Percentiles rank a stretch among this genome's conserved stretches.
These are phyloP conservation scores for Halesus radiatus DNA, from an alignment of 1,140 invertebrate genomes.

Conservation along the genomic window DNA sequence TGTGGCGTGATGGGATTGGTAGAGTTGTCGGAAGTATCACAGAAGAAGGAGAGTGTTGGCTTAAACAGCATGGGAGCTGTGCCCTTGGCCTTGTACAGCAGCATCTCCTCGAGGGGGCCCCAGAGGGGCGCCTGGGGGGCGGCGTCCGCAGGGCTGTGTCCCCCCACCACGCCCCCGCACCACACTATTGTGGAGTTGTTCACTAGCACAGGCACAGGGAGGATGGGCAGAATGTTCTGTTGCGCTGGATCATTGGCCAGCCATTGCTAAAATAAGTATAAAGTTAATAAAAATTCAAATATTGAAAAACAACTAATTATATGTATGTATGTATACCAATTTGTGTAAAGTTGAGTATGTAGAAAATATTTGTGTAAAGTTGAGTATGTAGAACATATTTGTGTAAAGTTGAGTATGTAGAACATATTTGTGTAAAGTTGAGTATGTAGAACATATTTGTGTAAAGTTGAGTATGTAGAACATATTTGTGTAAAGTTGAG, in stretches of 20 bases:
- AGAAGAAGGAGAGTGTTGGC: slow-evolving; percentile 80
- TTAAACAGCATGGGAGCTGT: slow-evolving; percentile 83
- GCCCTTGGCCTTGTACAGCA: slow-evolving; percentile 79
- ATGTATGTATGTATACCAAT: too few relatives aligned
- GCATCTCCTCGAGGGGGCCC: slow-evolving; percentile 84
- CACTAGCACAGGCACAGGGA: slow-evolving; percentile 79
- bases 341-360: too few relatives aligned
- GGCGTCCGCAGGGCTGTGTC: slow-evolving; percentile 65
- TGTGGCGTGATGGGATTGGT: slow-evolving; percentile 79
- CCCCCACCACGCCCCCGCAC: slow-evolving; percentile 70
- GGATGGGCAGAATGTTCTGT: slow-evolving; percentile 69
- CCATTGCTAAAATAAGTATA: slow-evolving; percentile 62
- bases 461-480: too few relatives aligned
- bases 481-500: too few relatives aligned
- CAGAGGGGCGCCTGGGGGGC: slow-evolving; percentile 71
- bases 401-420: too few relatives aligned
- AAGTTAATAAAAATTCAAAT: too few relatives aligned
- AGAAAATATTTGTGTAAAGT: too few relatives aligned
- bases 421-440: too few relatives aligned
- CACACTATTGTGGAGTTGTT: slow-evolving; percentile 78
- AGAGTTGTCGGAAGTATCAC: slow-evolving; percentile 76
- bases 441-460: too few relatives aligned
- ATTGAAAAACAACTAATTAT: too few relatives aligned
- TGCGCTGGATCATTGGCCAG: slow-evolving; percentile 69
- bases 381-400: too few relatives aligned